Evolutionary conservation across 1,140 invertebrate genomes (phyloP).

Genomic region (Archivesica marissinica): DNA sequence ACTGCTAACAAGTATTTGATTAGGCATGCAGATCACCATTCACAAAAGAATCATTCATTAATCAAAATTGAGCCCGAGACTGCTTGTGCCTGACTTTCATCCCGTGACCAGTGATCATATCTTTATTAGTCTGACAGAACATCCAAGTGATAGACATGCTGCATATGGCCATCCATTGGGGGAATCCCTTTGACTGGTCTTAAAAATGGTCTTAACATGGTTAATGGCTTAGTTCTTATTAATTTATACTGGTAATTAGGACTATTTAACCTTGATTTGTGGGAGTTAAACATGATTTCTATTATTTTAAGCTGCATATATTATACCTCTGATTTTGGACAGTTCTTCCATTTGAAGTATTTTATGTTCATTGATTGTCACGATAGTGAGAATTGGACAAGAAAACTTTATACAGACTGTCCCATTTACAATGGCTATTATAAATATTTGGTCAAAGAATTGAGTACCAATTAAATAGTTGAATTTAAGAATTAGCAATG

Average conservation of each 20-base stretch:
- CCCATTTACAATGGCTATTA: background rate
- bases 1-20: conserved; percentile 49
- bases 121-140: background rate
- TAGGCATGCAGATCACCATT: background rate
- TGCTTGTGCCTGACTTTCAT: conserved; percentile 14
- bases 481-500: conserved; percentile 46
- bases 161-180: conserved; percentile 21
- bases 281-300: too few species aligned
- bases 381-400: conserved; percentile 18
- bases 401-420: background rate
- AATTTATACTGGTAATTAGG: too few species aligned
- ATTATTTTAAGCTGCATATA: too few species aligned
- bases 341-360: too few species aligned
- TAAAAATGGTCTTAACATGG: too few species aligned
- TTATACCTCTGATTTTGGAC: too few species aligned
- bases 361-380: conserved; percentile 24
- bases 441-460: conserved; percentile 53
- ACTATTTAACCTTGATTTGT: too few species aligned
- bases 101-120: conserved; percentile 17
- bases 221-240: too few species aligned
- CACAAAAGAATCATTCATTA: conserved; percentile 55
- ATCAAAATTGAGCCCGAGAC: conserved; percentile 15
- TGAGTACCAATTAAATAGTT: conserved; percentile 45
- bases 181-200: background rate
- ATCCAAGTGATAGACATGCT: conserved; percentile 11